Base-by-base conservation (phyloP, 1,140 invertebrate species). In the Tetramorium simillimum region DNA sequence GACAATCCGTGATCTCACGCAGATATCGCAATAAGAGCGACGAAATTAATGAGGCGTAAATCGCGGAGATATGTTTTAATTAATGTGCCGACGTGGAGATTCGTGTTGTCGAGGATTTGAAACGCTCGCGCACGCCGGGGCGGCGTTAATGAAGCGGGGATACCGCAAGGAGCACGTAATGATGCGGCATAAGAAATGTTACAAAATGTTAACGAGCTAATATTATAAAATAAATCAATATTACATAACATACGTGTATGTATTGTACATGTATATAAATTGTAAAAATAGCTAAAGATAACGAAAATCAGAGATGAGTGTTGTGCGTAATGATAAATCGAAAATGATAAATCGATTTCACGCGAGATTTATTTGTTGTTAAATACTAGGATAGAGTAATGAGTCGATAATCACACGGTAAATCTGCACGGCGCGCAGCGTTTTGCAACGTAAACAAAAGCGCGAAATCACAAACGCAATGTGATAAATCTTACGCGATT, bases 61-160 rank as follows among this genome's bases (percentile, higher is more conserved):
- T 70, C 69, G 40, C 40, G 12, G 24, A 73, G 69, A 84, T 84
- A 62, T 73, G 69, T 62, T 75, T 84, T 84, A 84, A 82, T 82
- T 82, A 82, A 75, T 84, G 67, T 49, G 40, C 53, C 63, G 62
- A 40, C 46, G 40, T 24, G 53, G 24, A 73, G 73, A 60, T 60
- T 73, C 51, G 51, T 46, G 28, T 46, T 65, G 63, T 51, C 12
- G 76, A 33, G 9, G 3, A 4, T 7, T n/a, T 33, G 33, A 33
- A 37, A 84, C 16, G 18, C 46, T 58, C 65, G 67, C 37, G 62
- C 4, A n/a, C 51, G 51, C 49, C 3, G 18, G 12, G 6, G 0
- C 10, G 24, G 37, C 37, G 67, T 60, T 72, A 69, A 82, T 60
- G 40, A 82, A 58, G 53, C 67, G 24, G 40, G 40, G 43, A 72